A percentile compares a stretch with the other conserved stretches of the same genome.
These are phyloP conservation scores for Melanotaenia maccullochi DNA, from an alignment of 2,797 vertebrate genomes.

Conservation along the genomic window DNA sequence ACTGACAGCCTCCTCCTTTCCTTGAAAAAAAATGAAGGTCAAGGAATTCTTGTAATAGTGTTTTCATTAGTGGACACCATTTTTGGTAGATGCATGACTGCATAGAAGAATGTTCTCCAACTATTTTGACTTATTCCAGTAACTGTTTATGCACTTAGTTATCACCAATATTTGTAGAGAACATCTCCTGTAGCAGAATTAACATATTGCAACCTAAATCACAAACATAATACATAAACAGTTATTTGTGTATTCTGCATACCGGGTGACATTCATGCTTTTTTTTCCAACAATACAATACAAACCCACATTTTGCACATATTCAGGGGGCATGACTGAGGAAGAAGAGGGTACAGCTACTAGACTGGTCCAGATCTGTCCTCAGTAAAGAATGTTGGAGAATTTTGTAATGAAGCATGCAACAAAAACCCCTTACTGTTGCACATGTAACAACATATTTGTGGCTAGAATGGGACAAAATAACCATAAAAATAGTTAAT, in stretches of 20 bases:
- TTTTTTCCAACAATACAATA: not conserved
- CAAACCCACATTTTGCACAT: too few relatives aligned
- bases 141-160: not conserved
- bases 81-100: not conserved
- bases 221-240: not conserved
- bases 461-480: not conserved
- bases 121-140: not conserved
- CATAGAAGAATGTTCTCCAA: not conserved
- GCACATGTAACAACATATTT: not conserved
- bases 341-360: not conserved
- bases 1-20: not conserved
- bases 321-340: not conserved
- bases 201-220: not conserved
- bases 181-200: not conserved
- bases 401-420: too few relatives aligned
- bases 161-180: not conserved
- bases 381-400: too few relatives aligned
- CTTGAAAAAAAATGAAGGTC: slow-evolving; percentile 1
- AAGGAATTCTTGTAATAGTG: not conserved
- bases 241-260: not conserved
- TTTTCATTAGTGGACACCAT: not conserved
- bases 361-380: not conserved
- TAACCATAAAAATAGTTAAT: not conserved
- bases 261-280: not conserved
- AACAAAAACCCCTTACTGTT: not conserved